Percentiles rank a stretch among this genome's conserved stretches.
These are phyloP conservation scores for Sciurus vulgaris DNA, from an alignment of 2,797 vertebrate species.

Conservation along the genomic window DNA sequence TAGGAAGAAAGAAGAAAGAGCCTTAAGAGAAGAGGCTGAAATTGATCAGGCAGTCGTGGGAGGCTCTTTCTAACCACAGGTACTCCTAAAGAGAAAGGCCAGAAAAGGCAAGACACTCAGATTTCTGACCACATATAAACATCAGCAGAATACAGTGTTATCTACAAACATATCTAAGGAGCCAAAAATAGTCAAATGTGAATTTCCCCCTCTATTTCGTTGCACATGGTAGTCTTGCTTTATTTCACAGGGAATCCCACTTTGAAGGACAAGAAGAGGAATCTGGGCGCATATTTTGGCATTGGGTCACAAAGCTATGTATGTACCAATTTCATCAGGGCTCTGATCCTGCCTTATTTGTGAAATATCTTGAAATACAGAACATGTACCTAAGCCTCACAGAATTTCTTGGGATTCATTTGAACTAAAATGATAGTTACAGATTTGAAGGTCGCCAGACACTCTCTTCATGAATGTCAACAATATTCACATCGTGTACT, in stretches of 20 bases:
- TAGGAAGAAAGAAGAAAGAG: neutral
- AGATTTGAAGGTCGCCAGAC: neutral
- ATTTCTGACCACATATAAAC: neutral
- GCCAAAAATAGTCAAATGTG: neutral
- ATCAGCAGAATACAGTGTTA: neutral
- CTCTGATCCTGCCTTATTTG: neutral
- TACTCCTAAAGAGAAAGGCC: neutral
- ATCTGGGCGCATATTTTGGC: neutral
- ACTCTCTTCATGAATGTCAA: neutral
- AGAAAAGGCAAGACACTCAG: neutral
- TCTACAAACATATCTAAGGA: neutral
- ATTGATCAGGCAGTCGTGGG: neutral
- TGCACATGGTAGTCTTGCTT: neutral
- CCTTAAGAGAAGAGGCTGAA: neutral
- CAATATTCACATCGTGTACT: neutral
- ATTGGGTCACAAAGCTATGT: neutral
- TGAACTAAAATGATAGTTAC: conserved; percentile 35
- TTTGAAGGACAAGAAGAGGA: neutral
- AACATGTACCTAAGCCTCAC: neutral
- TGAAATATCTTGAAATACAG: neutral
- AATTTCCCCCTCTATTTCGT: neutral
- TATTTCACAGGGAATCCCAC: neutral
- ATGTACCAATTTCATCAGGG: neutral
- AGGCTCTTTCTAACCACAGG: conserved; percentile 41
- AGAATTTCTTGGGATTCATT: conserved; percentile 23